Evolutionary conservation across 2,113 vertebrate genomes (phyloP).

Genomic region (Malurus alboscapulatus): DNA sequence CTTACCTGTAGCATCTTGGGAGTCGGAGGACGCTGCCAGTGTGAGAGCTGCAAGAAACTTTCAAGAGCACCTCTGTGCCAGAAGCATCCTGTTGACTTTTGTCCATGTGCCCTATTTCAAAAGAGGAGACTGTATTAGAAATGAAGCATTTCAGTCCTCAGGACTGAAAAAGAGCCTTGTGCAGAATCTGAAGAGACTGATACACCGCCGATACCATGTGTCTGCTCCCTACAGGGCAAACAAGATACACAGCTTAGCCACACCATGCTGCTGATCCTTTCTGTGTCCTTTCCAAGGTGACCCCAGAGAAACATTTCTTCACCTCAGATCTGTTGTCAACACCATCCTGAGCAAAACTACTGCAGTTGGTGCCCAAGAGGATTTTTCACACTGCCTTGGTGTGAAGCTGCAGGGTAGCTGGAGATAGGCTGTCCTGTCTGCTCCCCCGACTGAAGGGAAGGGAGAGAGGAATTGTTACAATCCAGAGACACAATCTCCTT

Average conservation of each 20-base stretch:
- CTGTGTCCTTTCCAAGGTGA: background rate
- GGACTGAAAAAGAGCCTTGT: background rate
- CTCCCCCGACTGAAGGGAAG: background rate
- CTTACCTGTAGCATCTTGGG: background rate
- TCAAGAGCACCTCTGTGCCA: background rate
- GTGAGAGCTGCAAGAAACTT: background rate
- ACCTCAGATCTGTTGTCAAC: background rate
- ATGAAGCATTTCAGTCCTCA: background rate
- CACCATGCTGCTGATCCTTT: background rate
- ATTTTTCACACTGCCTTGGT: background rate
- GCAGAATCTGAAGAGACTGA: background rate
- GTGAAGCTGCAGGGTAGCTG: background rate
- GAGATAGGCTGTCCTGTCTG: background rate
- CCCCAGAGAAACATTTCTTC: background rate
- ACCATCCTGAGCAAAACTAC: background rate
- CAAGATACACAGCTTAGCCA: background rate
- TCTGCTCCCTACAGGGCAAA: background rate
- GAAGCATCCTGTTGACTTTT: background rate
- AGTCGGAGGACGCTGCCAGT: background rate
- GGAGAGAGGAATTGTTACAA: background rate
- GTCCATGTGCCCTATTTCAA: background rate
- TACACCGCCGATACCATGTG: rapidly evolving
- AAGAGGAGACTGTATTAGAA: background rate
- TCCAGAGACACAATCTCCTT: background rate
- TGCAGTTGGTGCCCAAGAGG: rapidly evolving